Base-by-base conservation (phyloP, 2,888 invertebrate species). In the Mythimna loreyi region DNA sequence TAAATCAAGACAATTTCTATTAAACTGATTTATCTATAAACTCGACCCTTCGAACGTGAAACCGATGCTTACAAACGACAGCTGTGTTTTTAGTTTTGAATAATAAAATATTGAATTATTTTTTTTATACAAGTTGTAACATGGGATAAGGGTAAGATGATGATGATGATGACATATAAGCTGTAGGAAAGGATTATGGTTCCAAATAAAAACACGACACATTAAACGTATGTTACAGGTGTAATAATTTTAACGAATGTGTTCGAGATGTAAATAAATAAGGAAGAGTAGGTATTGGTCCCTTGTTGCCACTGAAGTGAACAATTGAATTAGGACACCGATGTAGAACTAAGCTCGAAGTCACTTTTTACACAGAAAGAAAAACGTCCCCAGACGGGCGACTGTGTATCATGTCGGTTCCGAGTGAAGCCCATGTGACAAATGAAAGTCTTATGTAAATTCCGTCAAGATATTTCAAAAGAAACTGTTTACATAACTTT, bases 21-120 rank as follows among this genome's bases (percentile, higher is more conserved):
- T 76, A 79, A 83, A 85, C 72, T 82, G 84, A 87, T 87, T 86
- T 85, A 85, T 85, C 68, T 80, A 71, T 75, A 72, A 81, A 84
- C 76, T 71, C 68, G 71, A 78, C 69, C 72, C 76, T 72, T 67
- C 57, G 58, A 78, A 73, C 58, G 70, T 57, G 68, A 78, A 72
- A 74, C 64, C 64, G 49, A 72, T 67, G 57, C 53, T 56, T 72
- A 57, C 53, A 47, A 55, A 67, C 45, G 25, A 60, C 43, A 49
- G 43, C 58, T 66, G 57, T 67, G 59, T 65, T 67, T 40, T 63
- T 56, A 13, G 33, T 49, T 72, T 72, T 30, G 55, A 59, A 59
- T 50, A 56, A 57, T 52, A 57, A 66, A 59, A 65, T 36, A 58
- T 53, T 23, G 23, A 23, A 23, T 43, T 49, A 0, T 45, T 36